Conservation (phyloP, 1,140 invertebrate species). For the Achroia grisella region DNA sequence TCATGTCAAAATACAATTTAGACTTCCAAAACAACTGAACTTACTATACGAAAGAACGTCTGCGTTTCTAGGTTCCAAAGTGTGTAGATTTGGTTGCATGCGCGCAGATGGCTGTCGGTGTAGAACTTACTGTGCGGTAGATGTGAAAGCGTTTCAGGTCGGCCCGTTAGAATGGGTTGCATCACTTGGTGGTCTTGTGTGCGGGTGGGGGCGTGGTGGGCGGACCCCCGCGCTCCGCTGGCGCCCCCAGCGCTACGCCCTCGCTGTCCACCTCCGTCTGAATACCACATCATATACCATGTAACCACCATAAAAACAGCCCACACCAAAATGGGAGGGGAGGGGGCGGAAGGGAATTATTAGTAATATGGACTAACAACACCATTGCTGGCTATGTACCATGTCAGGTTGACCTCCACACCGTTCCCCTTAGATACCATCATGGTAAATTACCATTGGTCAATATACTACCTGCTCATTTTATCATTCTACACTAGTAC, state of each 20-base stretch:
- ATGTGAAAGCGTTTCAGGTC: background rate
- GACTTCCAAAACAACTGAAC: background rate
- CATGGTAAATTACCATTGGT: no score
- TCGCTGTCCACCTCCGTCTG: conserved; percentile 72
- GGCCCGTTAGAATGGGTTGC: conserved; percentile 1
- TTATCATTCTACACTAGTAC: no score
- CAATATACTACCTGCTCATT: no score
- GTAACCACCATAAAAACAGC: no score
- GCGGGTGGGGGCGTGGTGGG: conserved; percentile 58
- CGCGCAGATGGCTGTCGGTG: no score
- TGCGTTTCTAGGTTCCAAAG: background rate
- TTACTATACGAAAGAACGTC: background rate
- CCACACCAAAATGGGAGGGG: no score
- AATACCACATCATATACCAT: background rate
- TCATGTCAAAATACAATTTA: background rate
- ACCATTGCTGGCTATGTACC: no score
- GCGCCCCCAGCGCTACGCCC: conserved; percentile 62
- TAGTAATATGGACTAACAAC: no score
- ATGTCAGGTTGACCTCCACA: no score
- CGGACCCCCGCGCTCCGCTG: conserved; percentile 65
- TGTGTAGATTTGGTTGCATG: background rate
- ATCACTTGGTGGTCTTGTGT: conserved; percentile 65
- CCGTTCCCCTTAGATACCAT: no score
- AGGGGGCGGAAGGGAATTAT: no score
- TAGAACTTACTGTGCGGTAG: no score